phyloP scores from a whole-genome alignment of 2,888 invertebrate species.

The Caenorhabditis doughertyi region DNA sequence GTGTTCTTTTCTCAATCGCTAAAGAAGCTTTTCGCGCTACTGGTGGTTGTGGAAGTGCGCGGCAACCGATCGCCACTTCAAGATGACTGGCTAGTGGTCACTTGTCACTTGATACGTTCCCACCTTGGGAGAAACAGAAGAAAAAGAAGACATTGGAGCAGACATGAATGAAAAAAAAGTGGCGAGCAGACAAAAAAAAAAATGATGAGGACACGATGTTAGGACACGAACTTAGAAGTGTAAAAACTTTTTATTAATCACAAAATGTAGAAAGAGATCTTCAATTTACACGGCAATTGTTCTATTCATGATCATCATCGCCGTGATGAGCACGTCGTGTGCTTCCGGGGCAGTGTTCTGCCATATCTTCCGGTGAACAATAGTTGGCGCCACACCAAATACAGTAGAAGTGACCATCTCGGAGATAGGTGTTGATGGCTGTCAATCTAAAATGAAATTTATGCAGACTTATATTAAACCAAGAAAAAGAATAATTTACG shows the following conservation, averaged over 20 bases:
- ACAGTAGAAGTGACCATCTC: slow-evolving; percentile 76
- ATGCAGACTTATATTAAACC: background rate
- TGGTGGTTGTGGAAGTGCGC: slow-evolving; percentile 17
- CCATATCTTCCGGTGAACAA: slow-evolving; percentile 70
- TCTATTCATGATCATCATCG: slow-evolving; percentile 52
- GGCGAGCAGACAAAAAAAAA: slow-evolving; percentile 8
- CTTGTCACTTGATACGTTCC: slow-evolving; percentile 62
- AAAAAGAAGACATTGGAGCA: slow-evolving; percentile 13
- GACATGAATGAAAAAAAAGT: slow-evolving; percentile 30
- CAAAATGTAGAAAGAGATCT: slow-evolving; percentile 4
- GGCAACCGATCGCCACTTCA: slow-evolving; percentile 58
- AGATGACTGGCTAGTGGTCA: slow-evolving; percentile 41
- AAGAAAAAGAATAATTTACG: slow-evolving; percentile 38
- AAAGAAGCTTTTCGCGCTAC: slow-evolving; percentile 57
- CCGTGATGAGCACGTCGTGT: slow-evolving; percentile 75
- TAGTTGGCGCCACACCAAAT: slow-evolving; percentile 79
- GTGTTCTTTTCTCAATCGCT: slow-evolving; percentile 33
- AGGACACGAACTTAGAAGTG: slow-evolving; percentile 38
- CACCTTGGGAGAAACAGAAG: background rate
- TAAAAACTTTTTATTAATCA: background rate
- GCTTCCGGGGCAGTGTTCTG: slow-evolving; percentile 73
- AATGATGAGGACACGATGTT: slow-evolving; percentile 41
- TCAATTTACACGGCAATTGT: background rate
- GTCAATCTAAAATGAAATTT: slow-evolving; percentile 65
- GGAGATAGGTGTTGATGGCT: slow-evolving; percentile 70